A percentile compares a stretch with the other conserved stretches of the same genome.
These are phyloP conservation scores for Dysidea cf. avara DNA, from an alignment of 37 sponge, comb jelly and placozoan genomes.

Conservation along the genomic window DNA sequence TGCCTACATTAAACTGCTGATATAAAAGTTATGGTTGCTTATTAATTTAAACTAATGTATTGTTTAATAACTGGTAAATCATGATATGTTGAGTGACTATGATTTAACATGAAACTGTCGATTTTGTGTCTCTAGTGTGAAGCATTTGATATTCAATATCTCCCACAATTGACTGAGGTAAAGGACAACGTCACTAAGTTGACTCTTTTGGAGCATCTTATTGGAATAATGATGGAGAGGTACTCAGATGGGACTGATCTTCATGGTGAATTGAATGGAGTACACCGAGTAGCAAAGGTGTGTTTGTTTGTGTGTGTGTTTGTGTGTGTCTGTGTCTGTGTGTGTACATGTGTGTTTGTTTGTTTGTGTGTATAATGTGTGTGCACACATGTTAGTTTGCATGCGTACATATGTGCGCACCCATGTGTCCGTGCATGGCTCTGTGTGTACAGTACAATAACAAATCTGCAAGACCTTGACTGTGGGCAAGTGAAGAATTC, in stretches of 20 bases:
- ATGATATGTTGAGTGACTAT: no score
- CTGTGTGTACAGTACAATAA: no score
- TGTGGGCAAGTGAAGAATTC: no score
- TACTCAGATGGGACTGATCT: conserved; percentile 80
- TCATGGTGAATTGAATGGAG: conserved; percentile 67
- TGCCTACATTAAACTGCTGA: no score
- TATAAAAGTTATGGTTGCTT: no score
- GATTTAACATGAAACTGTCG: no score
- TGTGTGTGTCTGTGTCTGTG: not conserved
- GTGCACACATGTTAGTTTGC: not conserved
- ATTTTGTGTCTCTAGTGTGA: conserved; percentile 34
- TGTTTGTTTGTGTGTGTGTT: conserved; percentile 7
- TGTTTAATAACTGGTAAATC: no score
- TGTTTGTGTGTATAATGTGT: not conserved
- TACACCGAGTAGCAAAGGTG: conserved; percentile 83
- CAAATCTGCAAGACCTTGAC: no score
- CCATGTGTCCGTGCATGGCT: no score
- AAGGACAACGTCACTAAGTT: conserved; percentile 91
- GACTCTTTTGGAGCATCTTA: conserved; percentile 81
- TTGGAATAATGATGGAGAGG: conserved; percentile 77
- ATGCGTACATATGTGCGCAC: not conserved
- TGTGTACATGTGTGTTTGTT: not conserved
- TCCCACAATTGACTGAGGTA: conserved; percentile 73
- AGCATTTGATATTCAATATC: conserved; percentile 84
- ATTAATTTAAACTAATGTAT: no score